phyloP scores from a whole-genome alignment of 2,888 invertebrate species.

The Agrochola lychnidis region DNA sequence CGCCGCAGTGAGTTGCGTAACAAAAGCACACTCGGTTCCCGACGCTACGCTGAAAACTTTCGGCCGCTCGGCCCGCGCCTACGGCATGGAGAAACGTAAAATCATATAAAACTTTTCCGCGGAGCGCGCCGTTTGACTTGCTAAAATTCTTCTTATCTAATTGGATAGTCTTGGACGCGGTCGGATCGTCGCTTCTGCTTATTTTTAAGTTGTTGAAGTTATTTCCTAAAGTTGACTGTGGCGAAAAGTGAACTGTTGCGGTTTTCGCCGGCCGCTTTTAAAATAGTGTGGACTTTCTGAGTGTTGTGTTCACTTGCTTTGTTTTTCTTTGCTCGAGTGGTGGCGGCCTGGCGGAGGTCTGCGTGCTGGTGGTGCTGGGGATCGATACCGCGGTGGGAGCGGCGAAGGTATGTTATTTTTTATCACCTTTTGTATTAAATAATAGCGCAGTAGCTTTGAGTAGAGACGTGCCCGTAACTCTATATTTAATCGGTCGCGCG shows the following conservation, averaged over 20 bases:
- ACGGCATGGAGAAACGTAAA: constrained; percentile 84
- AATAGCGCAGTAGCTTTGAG: constrained; percentile 23
- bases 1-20: constrained; percentile 90
- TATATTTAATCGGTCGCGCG: constrained; percentile 23
- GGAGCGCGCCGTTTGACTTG: constrained; percentile 74
- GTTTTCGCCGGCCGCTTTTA: constrained; percentile 80
- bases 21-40: constrained; percentile 88
- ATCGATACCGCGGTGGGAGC: constrained; percentile 89
- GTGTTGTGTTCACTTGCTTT: constrained; percentile 87
- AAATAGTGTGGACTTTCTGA: constrained; percentile 80
- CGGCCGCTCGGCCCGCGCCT: constrained; percentile 83
- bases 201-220: constrained; percentile 81
- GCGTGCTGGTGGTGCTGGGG: constrained; percentile 85
- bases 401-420: constrained; percentile 84
- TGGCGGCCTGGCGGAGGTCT: constrained; percentile 79
- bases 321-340: constrained; percentile 86
- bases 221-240: constrained; percentile 78
- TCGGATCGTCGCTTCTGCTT: constrained; percentile 72
- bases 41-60: constrained; percentile 87
- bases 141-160: constrained; percentile 63
- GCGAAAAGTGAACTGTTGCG: constrained; percentile 81
- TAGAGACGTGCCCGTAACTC: constrained; percentile 20
- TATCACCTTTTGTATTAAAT: constrained; percentile 65
- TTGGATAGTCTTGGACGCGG: constrained; percentile 61
- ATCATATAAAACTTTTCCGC: constrained; percentile 87